A percentile compares a stretch with the other conserved stretches of the same genome.
Evolutionary conservation across 2,113 vertebrate genomes (phyloP).

Genomic region (Paraplagusia blochii): DNA sequence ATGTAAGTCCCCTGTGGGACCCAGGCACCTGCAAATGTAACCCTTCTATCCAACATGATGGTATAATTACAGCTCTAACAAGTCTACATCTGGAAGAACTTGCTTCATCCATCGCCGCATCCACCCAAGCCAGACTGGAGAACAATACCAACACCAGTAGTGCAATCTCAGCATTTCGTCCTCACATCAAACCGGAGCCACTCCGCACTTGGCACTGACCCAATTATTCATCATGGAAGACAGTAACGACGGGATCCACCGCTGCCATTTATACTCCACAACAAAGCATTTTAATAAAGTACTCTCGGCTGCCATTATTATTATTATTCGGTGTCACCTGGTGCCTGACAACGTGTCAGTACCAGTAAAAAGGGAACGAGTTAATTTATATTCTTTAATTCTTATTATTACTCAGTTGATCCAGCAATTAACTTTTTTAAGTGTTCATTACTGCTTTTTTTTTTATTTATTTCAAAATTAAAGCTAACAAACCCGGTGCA

Average conservation of each 20-base stretch:
- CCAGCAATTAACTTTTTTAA: too few relatives aligned
- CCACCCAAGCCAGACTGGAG: slow-evolving; percentile 25
- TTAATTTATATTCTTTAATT: background rate
- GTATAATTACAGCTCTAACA: slow-evolving; percentile 67
- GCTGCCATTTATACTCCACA: slow-evolving; percentile 19
- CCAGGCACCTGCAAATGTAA: slow-evolving; percentile 69
- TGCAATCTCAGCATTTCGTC: slow-evolving; percentile 53
- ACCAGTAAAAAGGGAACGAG: background rate
- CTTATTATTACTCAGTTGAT: background rate
- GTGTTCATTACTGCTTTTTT: too few relatives aligned
- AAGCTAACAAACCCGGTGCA: too few relatives aligned
- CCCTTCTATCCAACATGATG: slow-evolving; percentile 59
- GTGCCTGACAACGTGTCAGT: slow-evolving; percentile 10
- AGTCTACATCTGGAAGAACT: slow-evolving; percentile 60
- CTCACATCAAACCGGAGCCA: slow-evolving; percentile 48
- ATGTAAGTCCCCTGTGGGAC: slow-evolving; percentile 68
- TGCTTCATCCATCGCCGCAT: slow-evolving; percentile 60
- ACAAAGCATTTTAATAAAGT: slow-evolving; percentile 15
- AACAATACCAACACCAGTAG: slow-evolving; percentile 42
- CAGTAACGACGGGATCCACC: slow-evolving; percentile 3
- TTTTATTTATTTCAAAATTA: too few relatives aligned
- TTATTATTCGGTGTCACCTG: slow-evolving; percentile 4
- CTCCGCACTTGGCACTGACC: slow-evolving; percentile 44
- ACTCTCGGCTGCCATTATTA: background rate
- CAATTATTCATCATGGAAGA: slow-evolving; percentile 54